A percentile compares a stretch with the other conserved stretches of the same genome.
phyloP scores from a whole-genome alignment of 2,888 invertebrate species.

The Acanthosoma haemorrhoidale region DNA sequence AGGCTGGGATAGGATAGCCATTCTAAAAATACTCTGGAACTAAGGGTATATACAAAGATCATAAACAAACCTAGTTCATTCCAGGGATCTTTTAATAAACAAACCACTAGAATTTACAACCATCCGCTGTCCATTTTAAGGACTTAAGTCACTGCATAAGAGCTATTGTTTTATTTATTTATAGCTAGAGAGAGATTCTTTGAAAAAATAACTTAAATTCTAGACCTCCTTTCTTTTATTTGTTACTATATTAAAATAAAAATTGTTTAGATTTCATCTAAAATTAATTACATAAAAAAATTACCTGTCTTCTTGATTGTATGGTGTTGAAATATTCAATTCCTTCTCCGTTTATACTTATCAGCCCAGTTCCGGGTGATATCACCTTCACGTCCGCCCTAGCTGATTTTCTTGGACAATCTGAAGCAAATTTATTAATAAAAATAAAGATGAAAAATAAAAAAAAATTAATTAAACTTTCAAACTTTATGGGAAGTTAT shows the following conservation, averaged over 20 bases:
- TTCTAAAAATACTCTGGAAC: background rate
- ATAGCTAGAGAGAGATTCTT: too few relatives aligned
- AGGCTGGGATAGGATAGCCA: background rate
- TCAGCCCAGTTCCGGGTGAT: conserved; percentile 75
- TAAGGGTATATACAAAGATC: background rate
- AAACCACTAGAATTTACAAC: background rate
- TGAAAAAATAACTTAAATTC: too few relatives aligned
- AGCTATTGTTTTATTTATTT: too few relatives aligned
- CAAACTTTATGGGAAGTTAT: background rate
- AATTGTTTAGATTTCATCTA: too few relatives aligned
- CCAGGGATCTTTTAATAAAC: background rate
- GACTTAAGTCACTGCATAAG: too few relatives aligned
- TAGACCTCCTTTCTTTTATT: too few relatives aligned
- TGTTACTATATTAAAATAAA: too few relatives aligned
- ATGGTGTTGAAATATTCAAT: conserved; percentile 68
- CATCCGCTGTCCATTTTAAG: too few relatives aligned
- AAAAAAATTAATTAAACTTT: too few relatives aligned
- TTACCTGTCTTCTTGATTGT: conserved; percentile 72
- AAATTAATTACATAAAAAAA: too few relatives aligned
- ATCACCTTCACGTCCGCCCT: conserved; percentile 73
- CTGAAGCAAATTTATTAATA: conserved; percentile 44
- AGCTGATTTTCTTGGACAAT: conserved; percentile 66
- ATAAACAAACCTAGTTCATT: background rate
- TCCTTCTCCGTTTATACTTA: conserved; percentile 73
- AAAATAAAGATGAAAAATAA: too few relatives aligned